Evolutionary conservation across 2,888 invertebrate genomes (phyloP), one percentile per base, ranked within the genome.

Genomic region (Idaea biselata): DNA sequence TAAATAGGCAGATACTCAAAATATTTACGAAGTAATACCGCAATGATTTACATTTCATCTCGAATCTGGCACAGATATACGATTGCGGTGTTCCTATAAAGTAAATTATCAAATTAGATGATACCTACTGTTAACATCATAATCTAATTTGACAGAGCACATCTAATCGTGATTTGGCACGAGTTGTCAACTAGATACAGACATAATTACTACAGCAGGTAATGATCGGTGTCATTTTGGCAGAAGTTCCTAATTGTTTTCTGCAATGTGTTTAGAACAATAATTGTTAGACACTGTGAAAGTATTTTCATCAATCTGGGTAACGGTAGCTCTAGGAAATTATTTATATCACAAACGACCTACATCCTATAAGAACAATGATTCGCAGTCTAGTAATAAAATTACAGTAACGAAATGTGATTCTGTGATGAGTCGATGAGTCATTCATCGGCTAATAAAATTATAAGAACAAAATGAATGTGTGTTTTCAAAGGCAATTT

Each of bases 91-190:
- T 44, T 44, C 7, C 7, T 11, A 44, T 14, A 44, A 11, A 44
- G 14, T 44, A 44, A 44, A 44, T 44, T 14, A 44, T 44, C 11
- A 11, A 44, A 44, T 44, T 44, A 44, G 14, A 11, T 8, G 14
- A 11, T 8, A 44, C 44, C 44, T 44, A 44, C 44, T 8, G 14
- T 44, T 44, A 44, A 44, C 44, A 44, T 44, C 44, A 44, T 44
- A 44, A 44, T 44, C 44, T 44, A 44, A 44, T 44, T 44, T 44
- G 44, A 44, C 55, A 17, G 18, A 17, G 6, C 58, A 58, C 16
- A 59, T n/a, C n/a, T n/a, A n/a, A n/a, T 32, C 16, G 25, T 55
- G 58, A 61, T 65, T 63, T 64, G 64, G 63, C 67, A 65, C 63
- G 44, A 56, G 63, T 14, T 58, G 32, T n/a, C 58, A 56, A 59